Evolutionary conservation across 1,140 invertebrate species (phyloP).

Genomic region (Wiebesia pumilae): DNA sequence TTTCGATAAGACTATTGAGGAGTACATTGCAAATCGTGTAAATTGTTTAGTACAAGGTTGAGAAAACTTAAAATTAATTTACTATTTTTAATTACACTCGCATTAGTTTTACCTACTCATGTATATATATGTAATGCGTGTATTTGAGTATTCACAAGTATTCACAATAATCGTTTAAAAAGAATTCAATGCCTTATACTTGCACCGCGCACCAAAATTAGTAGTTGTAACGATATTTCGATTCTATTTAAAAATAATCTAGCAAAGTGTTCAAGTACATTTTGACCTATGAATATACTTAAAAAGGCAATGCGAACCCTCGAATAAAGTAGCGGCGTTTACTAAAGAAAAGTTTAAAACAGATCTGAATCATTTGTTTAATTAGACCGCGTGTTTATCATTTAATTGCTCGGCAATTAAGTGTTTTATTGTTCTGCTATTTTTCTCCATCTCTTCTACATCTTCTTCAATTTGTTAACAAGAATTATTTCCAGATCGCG

Average conservation of each 20-base stretch:
- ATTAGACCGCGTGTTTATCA: not conserved
- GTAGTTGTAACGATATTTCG: too few relatives aligned
- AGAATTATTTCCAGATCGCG: not conserved
- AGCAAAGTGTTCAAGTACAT: not conserved
- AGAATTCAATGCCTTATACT: not conserved
- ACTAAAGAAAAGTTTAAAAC: not conserved
- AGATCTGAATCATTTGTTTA: not conserved
- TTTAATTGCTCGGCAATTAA: conserved; percentile 10
- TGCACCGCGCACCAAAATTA: too few relatives aligned
- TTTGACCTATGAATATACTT: too few relatives aligned
- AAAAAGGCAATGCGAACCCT: not conserved
- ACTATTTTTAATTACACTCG: not conserved
- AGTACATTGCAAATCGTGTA: not conserved
- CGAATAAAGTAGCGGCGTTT: not conserved
- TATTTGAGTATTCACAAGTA: not conserved
- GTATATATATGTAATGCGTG: not conserved
- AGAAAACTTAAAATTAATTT: not conserved
- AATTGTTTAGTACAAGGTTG: not conserved
- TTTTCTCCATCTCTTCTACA: not conserved
- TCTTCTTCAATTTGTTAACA: not conserved
- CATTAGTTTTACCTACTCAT: not conserved
- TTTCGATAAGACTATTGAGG: not conserved
- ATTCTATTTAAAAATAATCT: too few relatives aligned
- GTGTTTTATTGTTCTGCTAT: not conserved
- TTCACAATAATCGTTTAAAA: not conserved